Base-by-base conservation (phyloP, 1,140 invertebrate genomes). In the Drosophila guanche region DNA sequence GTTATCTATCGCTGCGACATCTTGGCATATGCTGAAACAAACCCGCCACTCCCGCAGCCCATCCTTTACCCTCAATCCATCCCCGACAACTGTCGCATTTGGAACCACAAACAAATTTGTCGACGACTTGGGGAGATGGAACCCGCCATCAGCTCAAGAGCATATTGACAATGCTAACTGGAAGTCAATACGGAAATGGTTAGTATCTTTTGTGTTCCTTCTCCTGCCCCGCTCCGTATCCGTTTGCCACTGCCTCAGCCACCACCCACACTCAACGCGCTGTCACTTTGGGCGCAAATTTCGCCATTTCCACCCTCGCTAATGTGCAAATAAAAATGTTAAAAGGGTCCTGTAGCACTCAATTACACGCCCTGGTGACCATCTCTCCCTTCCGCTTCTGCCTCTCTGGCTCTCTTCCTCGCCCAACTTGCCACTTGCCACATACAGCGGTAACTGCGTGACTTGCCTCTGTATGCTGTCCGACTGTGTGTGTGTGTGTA, bases 271-370 rank as follows among this genome's bases (percentile, higher is more conserved):
- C 72, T 86, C 81, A 86, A 86, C 81, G 81, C 81, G 84, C 83
- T 86, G 81, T 86, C 81, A 86, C 83, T 86, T 86, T 86, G 83
- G 78, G 83, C 83, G 83, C 78, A 86, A 86, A 86, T 86, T 86
- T 86, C 66, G 83, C 83, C 83, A 86, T 86, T 86, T 88, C 83
- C 89, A 90, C 89, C 89, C 89, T 89, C 81, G 89, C 89, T 90
- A 90, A 90, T 90, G 89, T 90, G 89, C 89, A 90, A 90, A 90
- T 90, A 90, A 90, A 90, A 90, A 90, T 90, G 89, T 90, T 90
- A 90, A 90, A 90, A 90, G 85, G 89, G 89, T 89, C 89, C 89
- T 90, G 89, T 90, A 90, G 89, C 89, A 90, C 89, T 90, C 89
- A 90, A 90, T 90, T 90, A 90, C 89, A 90, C 89, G 89, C 89